Base-by-base conservation (phyloP, 2,113 vertebrate genomes). In the Ictidomys tridecemlineatus region DNA sequence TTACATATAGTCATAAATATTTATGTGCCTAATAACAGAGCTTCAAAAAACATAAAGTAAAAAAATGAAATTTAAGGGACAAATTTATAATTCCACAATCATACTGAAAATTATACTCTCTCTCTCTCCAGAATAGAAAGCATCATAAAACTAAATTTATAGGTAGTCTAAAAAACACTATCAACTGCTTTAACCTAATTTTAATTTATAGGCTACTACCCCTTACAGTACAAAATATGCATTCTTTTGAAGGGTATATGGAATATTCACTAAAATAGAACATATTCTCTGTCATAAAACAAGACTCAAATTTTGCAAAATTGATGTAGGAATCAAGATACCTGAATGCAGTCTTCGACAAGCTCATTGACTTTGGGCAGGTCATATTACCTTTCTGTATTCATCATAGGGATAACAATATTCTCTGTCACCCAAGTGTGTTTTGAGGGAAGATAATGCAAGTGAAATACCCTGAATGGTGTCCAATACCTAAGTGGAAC, bases 221-320 rank as follows among this genome's bases (percentile, higher is more conserved):
- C 14, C 34, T 53, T 42, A n/a, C 24, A 34, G 26, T 11, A 22
- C 11, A 42, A 63, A 92, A 56, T 58, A 37, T 32, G 61, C 4
- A 70, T 51, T 78, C 8, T 67, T 92, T 84, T 58, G 26, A 73
- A 83, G 0, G 61, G 26, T 4, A 76, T 17, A 37, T 13, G 10
- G 24, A 77, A 20, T 58, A 61, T 39, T 82, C 2, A 34, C 32
- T 67, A 24, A 92, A 16, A 67, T 16, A 37, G 17, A 32, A 34
- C 37, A 12, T 85, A 77, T 79, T 48, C 8, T 92, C 8, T 65
- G n/a, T 1, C 0, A 18, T 76, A 34, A 79, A 79, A 77, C 0
- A 32, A 73, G 16, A 93, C 24, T 84, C 56, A 76, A 48, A 58
- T 56, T 96, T 87, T 97, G 39, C 34, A 88, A 74, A 93, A 48